phyloP scores from a whole-genome alignment of 1,140 invertebrate genomes.

The Ceratitis capitata region DNA sequence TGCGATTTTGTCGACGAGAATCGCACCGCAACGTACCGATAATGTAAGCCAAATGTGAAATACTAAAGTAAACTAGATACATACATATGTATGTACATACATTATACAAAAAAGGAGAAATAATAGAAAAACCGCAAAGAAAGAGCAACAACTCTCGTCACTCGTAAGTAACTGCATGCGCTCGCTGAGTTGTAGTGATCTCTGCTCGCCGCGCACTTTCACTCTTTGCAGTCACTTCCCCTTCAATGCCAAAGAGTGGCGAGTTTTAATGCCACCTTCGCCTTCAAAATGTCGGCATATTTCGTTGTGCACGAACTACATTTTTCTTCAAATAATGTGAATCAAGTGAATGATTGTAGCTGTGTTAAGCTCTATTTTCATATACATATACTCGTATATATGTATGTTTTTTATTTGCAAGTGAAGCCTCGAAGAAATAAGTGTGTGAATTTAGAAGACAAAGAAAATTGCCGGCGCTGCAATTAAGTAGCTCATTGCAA shows the following conservation, averaged over 20 bases:
- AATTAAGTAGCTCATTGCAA: slow-evolving; percentile 20
- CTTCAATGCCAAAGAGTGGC: not conserved
- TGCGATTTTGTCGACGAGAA: not conserved
- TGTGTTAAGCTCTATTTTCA: no score
- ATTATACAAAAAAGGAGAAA: not conserved
- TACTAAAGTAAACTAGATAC: not conserved
- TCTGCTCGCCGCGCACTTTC: not conserved
- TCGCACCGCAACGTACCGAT: not conserved
- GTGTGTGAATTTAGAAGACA: not conserved
- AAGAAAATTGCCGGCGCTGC: slow-evolving; percentile 3
- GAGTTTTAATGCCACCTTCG: not conserved
- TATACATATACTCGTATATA: not conserved
- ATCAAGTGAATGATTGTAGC: no score
- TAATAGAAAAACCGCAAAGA: not conserved
- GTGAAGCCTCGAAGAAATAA: not conserved
- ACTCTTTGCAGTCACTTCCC: not conserved
- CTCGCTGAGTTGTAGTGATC: not conserved
- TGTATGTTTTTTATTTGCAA: not conserved
- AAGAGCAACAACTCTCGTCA: not conserved
- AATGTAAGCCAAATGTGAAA: not conserved
- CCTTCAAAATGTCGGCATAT: not conserved
- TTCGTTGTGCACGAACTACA: not conserved
- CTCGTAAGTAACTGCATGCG: not conserved
- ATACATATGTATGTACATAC: not conserved
- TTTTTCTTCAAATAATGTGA: not conserved